phyloP scores from a whole-genome alignment of 2,797 vertebrate genomes.

The Rhincodon typus region DNA sequence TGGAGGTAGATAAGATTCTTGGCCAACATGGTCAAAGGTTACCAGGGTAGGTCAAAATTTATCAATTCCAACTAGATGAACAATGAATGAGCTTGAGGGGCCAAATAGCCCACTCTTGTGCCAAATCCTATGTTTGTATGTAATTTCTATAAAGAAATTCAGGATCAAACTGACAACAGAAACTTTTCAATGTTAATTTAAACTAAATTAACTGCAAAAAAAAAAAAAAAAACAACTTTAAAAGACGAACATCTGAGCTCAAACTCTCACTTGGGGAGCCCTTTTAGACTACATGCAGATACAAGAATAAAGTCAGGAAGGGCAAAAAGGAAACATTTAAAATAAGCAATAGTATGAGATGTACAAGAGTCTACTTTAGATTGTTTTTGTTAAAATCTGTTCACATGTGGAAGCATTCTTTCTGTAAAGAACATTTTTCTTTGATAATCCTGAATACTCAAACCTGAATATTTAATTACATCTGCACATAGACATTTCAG shows the following conservation, averaged over 20 bases:
- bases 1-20: too few species aligned
- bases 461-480: not conserved
- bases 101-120: too few species aligned
- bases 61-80: too few species aligned
- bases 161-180: not conserved
- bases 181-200: not conserved
- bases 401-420: too few species aligned
- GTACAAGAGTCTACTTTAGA: not conserved
- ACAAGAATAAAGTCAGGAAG: not conserved
- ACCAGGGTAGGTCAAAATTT: too few species aligned
- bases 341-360: not conserved
- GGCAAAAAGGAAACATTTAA: not conserved
- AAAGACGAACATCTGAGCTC: not conserved
- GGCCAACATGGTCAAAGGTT: too few species aligned
- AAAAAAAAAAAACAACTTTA: too few species aligned
- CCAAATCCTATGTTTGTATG: too few species aligned
- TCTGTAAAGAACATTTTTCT: not conserved
- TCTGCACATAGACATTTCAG: not conserved
- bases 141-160: not conserved
- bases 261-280: not conserved
- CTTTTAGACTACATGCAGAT: not conserved
- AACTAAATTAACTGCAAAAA: too few species aligned
- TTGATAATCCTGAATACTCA: not conserved
- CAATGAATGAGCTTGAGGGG: too few species aligned
- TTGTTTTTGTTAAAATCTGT: not conserved